Conservation (phyloP, 2,113 vertebrate species). For the Gymnarchus niloticus region DNA sequence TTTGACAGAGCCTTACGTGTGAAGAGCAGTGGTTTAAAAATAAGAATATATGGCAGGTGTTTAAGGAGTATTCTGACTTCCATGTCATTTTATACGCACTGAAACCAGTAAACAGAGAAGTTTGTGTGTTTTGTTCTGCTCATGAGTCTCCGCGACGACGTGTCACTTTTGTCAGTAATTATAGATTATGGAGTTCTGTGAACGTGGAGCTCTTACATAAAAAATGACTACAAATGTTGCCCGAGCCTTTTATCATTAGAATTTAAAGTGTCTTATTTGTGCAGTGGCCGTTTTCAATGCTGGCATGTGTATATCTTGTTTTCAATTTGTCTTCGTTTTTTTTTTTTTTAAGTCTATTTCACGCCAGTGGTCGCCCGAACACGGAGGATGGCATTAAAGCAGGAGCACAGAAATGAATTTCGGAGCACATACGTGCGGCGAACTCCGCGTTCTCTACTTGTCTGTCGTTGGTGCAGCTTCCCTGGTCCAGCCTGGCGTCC, state of each 20-base stretch:
- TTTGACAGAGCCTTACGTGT: background rate
- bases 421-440: constrained; percentile 73
- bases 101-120: too few relatives aligned
- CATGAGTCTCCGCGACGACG: too few relatives aligned
- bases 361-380: background rate
- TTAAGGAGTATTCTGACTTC: background rate
- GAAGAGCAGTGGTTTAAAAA: background rate
- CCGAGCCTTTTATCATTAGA: too few relatives aligned
- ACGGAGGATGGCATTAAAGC: background rate
- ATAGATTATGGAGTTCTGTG: too few relatives aligned
- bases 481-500: constrained; percentile 85
- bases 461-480: constrained; percentile 82
- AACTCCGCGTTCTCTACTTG: constrained; percentile 69
- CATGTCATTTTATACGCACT: background rate
- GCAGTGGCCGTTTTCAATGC: too few relatives aligned
- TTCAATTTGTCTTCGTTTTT: too few relatives aligned
- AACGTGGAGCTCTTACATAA: too few relatives aligned
- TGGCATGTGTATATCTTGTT: too few relatives aligned
- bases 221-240: too few relatives aligned
- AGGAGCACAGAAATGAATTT: background rate
- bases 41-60: background rate
- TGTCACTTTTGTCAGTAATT: too few relatives aligned
- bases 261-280: too few relatives aligned
- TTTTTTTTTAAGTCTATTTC: background rate
- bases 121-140: too few relatives aligned